Percentiles rank a stretch among this genome's conserved stretches.
phyloP scores from a whole-genome alignment of 2,797 vertebrate genomes.

The Lateolabrax maculatus region DNA sequence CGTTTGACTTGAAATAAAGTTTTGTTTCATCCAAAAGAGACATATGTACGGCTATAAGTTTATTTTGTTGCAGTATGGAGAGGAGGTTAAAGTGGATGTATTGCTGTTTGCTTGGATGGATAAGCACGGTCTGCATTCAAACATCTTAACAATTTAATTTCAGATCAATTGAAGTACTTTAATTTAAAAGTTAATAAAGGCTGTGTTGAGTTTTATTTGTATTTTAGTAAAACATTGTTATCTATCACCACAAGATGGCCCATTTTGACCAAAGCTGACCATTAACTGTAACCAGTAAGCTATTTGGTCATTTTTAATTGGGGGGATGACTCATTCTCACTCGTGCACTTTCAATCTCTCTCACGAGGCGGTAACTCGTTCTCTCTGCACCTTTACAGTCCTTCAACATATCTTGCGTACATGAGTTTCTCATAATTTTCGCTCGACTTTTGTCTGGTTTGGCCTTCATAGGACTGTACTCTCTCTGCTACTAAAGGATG shows the following conservation, averaged over 20 bases:
- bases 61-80: conserved; percentile 2
- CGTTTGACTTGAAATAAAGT: conserved; percentile 65
- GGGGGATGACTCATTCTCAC: too few relatives aligned
- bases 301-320: too few relatives aligned
- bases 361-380: too few relatives aligned
- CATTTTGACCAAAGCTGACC: conserved; percentile 31
- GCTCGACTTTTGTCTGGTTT: too few relatives aligned
- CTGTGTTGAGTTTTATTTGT: not conserved
- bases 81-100: not conserved
- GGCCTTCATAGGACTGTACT: too few relatives aligned
- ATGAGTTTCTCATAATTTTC: too few relatives aligned
- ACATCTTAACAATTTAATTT: not conserved
- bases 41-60: not conserved
- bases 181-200: not conserved
- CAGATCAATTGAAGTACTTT: not conserved
- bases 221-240: not conserved
- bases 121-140: not conserved
- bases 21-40: conserved; percentile 35
- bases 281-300: too few relatives aligned
- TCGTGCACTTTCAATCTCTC: too few relatives aligned
- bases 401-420: too few relatives aligned
- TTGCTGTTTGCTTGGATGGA: not conserved
- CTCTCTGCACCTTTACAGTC: too few relatives aligned
- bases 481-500: too few relatives aligned
- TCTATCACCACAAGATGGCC: conserved; percentile 61